Conservation (phyloP, 2,888 invertebrate genomes). For the Priocnemis perturbator region DNA sequence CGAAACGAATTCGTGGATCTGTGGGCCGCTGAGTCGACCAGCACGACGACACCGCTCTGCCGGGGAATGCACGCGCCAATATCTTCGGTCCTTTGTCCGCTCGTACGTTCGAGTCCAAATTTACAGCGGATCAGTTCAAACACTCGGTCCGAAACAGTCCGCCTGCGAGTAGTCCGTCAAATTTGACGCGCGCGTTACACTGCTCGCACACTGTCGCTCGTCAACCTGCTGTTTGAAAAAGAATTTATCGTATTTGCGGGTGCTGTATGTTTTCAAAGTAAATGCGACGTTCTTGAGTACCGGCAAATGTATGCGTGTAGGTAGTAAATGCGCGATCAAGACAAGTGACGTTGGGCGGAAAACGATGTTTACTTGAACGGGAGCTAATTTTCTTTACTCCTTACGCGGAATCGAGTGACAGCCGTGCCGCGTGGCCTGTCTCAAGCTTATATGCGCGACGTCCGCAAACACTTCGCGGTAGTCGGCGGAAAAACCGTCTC, state of each 20-base stretch:
- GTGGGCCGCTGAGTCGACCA: not conserved
- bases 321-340: not conserved
- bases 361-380: constrained; percentile 1
- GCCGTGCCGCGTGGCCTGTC: constrained; percentile 21
- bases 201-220: too few relatives aligned
- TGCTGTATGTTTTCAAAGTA: too few relatives aligned
- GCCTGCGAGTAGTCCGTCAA: not conserved
- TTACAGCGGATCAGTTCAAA: constrained; percentile 25
- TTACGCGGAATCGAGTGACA: constrained; percentile 10
- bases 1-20: constrained; percentile 18
- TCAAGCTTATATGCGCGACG: constrained; percentile 26
- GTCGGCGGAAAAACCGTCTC: not conserved
- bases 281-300: too few relatives aligned
- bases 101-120: constrained; percentile 25
- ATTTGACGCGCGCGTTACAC: not conserved
- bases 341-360: constrained; percentile 26
- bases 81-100: constrained; percentile 27
- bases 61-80: constrained; percentile 24
- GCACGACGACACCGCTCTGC: too few relatives aligned
- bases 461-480: constrained; percentile 21
- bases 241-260: too few relatives aligned
- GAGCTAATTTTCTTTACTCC: too few relatives aligned
- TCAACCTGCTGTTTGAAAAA: too few relatives aligned
- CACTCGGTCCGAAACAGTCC: not conserved
- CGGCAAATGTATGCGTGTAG: not conserved